Evolutionary conservation across 2,888 invertebrate species (phyloP).

Genomic region (Acronicta aceris): DNA sequence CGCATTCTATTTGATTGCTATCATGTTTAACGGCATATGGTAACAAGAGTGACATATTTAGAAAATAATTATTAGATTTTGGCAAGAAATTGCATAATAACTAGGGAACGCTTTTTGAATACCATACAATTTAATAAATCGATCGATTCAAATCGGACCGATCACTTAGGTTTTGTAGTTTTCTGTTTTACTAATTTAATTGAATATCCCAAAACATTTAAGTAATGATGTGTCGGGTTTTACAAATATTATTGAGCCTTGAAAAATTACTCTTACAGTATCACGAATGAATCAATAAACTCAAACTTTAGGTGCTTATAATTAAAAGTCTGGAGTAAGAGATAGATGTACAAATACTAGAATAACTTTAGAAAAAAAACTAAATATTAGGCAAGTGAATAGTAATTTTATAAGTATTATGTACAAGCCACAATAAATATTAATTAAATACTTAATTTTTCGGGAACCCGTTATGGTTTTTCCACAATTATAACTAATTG

Average conservation of each 20-base stretch:
- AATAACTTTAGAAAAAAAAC: constrained; percentile 57
- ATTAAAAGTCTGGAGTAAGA: constrained; percentile 49
- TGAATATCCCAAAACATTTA: too few relatives aligned
- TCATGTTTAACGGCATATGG: too few relatives aligned
- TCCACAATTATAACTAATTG: constrained; percentile 81
- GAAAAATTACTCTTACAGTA: constrained; percentile 9
- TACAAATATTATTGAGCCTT: not conserved
- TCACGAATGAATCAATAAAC: constrained; percentile 28
- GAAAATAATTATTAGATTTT: too few relatives aligned
- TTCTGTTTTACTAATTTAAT: too few relatives aligned
- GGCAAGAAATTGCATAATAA: constrained; percentile 15
- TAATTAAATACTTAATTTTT: constrained; percentile 74
- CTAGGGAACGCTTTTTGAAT: constrained; percentile 1
- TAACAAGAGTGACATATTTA: not conserved
- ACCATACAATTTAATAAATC: too few relatives aligned
- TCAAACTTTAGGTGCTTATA: constrained; percentile 17
- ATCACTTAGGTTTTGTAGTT: constrained; percentile 7
- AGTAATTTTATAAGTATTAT: constrained; percentile 67
- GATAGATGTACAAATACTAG: constrained; percentile 52
- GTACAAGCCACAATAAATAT: constrained; percentile 82
- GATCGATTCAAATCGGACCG: too few relatives aligned
- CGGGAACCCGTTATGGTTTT: constrained; percentile 66
- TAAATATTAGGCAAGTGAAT: constrained; percentile 63
- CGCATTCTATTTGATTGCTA: too few relatives aligned
- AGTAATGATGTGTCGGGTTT: not conserved